Conservation (phyloP, 2,113 vertebrate species). For the Psammodynastes pulverulentus region DNA sequence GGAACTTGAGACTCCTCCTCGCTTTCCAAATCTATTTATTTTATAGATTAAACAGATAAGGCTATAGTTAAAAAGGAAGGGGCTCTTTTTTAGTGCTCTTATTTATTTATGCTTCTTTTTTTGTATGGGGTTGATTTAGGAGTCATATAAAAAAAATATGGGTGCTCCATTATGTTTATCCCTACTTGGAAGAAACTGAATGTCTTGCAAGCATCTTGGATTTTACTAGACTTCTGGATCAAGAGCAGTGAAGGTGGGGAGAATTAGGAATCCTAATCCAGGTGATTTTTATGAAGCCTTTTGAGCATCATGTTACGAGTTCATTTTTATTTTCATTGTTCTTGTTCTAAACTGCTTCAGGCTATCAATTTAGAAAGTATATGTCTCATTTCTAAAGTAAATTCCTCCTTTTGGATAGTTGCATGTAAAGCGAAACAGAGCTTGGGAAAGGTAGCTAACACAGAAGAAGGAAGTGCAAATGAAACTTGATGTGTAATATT, state of each 20-base stretch:
- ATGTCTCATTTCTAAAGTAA: not conserved
- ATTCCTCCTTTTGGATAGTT: not conserved
- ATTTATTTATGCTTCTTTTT: accelerated
- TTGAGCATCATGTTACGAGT: not conserved
- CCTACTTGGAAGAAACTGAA: not conserved
- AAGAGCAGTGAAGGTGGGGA: conserved; percentile 14
- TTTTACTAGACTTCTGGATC: conserved; percentile 20
- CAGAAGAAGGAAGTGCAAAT: not conserved
- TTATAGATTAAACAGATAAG: not conserved
- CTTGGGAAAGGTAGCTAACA: not conserved
- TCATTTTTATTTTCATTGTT: conserved; percentile 8
- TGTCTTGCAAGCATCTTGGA: not conserved
- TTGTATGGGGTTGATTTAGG: accelerated
- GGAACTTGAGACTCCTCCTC: not conserved
- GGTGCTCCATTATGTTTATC: not conserved
- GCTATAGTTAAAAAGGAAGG: not conserved
- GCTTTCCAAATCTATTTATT: accelerated
- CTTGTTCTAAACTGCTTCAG: conserved; percentile 47
- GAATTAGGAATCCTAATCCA: conserved; percentile 13
- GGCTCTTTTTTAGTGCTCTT: accelerated
- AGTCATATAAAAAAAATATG: not conserved
- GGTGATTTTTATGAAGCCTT: no score
- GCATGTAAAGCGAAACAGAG: not conserved
- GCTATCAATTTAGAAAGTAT: conserved; percentile 39
- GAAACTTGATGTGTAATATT: not conserved